phyloP scores from a whole-genome alignment of 1,140 invertebrate genomes.

The Holotrichia oblita region DNA sequence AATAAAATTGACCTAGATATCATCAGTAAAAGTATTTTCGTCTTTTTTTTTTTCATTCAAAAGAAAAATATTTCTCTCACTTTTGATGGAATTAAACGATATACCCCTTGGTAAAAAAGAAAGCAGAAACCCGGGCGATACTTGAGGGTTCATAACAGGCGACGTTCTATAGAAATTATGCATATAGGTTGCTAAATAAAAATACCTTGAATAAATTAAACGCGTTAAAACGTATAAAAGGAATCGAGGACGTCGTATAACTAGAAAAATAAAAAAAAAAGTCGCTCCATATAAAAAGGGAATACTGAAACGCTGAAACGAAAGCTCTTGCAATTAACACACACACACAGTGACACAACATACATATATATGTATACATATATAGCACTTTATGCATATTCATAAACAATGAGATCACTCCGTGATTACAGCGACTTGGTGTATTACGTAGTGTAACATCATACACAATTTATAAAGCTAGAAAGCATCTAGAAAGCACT shows the following conservation, averaged over 20 bases:
- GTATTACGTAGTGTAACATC: not conserved
- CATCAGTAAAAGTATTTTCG: not conserved
- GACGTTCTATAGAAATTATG: not conserved
- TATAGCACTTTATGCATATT: constrained; percentile 16
- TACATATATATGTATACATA: too few species aligned
- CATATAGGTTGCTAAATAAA: not conserved
- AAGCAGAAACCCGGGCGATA: not conserved
- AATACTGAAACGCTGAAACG: not conserved
- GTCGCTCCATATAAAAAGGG: not conserved
- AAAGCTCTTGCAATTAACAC: not conserved
- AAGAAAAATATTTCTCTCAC: not conserved
- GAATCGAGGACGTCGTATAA: not conserved
- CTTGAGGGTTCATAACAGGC: not conserved
- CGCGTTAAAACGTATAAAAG: not conserved
- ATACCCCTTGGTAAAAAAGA: not conserved
- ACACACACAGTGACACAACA: too few species aligned
- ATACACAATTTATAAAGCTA: constrained; percentile 12
- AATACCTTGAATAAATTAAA: not conserved
- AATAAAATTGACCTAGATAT: not conserved
- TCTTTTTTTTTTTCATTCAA: not conserved
- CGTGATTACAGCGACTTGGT: not conserved
- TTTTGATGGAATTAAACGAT: constrained; percentile 6
- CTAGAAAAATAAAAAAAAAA: not conserved
- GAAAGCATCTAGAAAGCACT: not conserved
- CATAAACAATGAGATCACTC: constrained; percentile 21